Evolutionary conservation across 2,797 vertebrate species (phyloP).

Genomic region (Discoglossus pictus): DNA sequence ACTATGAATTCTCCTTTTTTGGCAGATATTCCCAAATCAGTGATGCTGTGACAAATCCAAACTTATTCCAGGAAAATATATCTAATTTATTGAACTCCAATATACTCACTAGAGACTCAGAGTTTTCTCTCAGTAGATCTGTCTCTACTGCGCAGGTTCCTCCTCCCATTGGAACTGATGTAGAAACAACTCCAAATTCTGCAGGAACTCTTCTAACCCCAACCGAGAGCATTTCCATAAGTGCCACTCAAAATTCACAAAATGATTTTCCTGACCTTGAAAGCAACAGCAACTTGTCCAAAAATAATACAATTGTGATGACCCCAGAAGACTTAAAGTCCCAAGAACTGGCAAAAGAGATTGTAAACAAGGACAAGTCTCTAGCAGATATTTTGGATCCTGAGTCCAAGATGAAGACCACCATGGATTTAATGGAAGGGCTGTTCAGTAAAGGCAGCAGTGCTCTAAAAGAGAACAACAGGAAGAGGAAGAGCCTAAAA

Average conservation of each 20-base stretch:
- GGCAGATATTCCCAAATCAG: conserved; percentile 53
- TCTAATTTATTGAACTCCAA: conserved; percentile 19
- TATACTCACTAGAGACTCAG: neutral
- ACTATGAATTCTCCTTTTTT: too few species aligned
- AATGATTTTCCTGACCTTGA: neutral
- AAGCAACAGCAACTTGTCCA: conserved; percentile 20
- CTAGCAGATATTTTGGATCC: conserved; percentile 84
- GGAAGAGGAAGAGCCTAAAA: conserved; percentile 65
- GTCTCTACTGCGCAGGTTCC: conserved; percentile 6
- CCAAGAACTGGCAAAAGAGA: conserved; percentile 80
- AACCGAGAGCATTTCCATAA: conserved; percentile 22
- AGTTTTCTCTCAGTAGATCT: conserved; percentile 27
- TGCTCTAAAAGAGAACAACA: conserved; percentile 61
- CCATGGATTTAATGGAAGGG: conserved; percentile 89
- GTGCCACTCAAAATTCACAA: conserved; percentile 21
- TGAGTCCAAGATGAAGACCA: conserved; percentile 81
- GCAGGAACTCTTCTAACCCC: conserved; percentile 14
- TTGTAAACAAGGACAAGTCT: conserved; percentile 83
- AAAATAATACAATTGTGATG: conserved; percentile 66
- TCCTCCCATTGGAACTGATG: conserved; percentile 30
- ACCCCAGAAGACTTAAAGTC: conserved; percentile 79
- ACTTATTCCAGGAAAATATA: conserved; percentile 7
- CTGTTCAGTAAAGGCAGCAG: conserved; percentile 74
- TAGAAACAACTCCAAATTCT: neutral
- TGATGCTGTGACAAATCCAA: neutral